These are phyloP conservation scores for Serranus cabrilla DNA, from an alignment of 2,797 vertebrate genomes.

Conservation along the genomic window DNA sequence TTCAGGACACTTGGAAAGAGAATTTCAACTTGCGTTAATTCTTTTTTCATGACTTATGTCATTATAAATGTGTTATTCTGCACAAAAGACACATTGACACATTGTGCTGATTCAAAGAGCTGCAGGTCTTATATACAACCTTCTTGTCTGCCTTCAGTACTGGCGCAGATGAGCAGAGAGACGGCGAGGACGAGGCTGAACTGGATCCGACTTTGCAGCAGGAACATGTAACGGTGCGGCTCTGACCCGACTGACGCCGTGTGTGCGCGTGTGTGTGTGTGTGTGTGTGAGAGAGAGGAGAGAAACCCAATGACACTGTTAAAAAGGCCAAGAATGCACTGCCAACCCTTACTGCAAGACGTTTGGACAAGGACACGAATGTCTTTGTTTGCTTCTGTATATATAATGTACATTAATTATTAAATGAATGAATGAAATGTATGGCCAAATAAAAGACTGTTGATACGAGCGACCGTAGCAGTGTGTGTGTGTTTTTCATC, in stretches of 20 bases:
- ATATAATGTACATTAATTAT: slow-evolving; percentile 82
- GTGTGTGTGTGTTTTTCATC: slow-evolving; percentile 18
- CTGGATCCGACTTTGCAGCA: slow-evolving; percentile 37
- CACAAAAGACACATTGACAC: no score
- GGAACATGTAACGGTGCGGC: background rate
- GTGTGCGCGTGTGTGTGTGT: slow-evolving; percentile 3
- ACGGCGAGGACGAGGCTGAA: slow-evolving; percentile 20
- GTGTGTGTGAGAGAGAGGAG: slow-evolving; percentile 19
- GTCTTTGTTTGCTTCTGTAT: slow-evolving; percentile 77
- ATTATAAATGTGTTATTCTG: no score
- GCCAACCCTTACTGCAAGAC: slow-evolving; percentile 77
- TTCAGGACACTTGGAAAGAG: no score
- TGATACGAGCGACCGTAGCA: slow-evolving; percentile 46
- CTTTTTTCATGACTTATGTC: no score
- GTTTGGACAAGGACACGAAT: slow-evolving; percentile 51
- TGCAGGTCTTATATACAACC: no score
- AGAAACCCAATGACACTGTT: slow-evolving; percentile 69
- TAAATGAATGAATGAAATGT: slow-evolving; percentile 71
- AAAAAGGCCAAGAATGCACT: slow-evolving; percentile 76
- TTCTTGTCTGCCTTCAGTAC: slow-evolving; percentile 73
- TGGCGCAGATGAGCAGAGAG: slow-evolving; percentile 86
- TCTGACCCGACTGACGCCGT: slow-evolving; percentile 25
- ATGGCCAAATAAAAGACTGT: slow-evolving; percentile 81
- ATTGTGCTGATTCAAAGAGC: no score
- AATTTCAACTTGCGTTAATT: no score